Evolutionary conservation across 2,888 invertebrate species (phyloP).

Genomic region (Lutraria lutraria): DNA sequence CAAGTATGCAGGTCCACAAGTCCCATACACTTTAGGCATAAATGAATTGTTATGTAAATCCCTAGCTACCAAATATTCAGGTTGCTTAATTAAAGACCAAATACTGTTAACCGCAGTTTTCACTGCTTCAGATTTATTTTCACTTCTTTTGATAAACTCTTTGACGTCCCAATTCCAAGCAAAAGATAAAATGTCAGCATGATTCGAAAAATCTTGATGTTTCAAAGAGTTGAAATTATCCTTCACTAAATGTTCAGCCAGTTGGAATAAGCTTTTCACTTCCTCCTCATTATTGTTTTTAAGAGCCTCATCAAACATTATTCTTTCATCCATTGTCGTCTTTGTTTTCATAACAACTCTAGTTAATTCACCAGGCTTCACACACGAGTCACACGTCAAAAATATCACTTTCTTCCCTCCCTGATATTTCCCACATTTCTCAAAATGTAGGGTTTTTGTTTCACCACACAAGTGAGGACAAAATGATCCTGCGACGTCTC

Average conservation of each 20-base stretch:
- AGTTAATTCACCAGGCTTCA: slow-evolving; percentile 45
- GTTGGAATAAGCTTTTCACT: slow-evolving; percentile 32
- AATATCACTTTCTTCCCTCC: slow-evolving; percentile 88
- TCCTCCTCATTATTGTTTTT: background rate
- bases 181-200: slow-evolving; percentile 64
- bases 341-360: slow-evolving; percentile 76
- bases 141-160: slow-evolving; percentile 49
- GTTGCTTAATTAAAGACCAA: slow-evolving; percentile 90
- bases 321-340: slow-evolving; percentile 23
- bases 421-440: slow-evolving; percentile 90
- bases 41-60: slow-evolving; percentile 89
- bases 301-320: slow-evolving; percentile 5
- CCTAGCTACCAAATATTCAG: slow-evolving; percentile 90
- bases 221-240: slow-evolving; percentile 54
- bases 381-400: slow-evolving; percentile 66
- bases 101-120: slow-evolving; percentile 79
- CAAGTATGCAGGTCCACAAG: slow-evolving; percentile 91
- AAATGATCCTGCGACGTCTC: slow-evolving; percentile 90
- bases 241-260: slow-evolving; percentile 48
- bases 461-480: slow-evolving; percentile 90
- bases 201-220: slow-evolving; percentile 50
- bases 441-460: slow-evolving; percentile 88
- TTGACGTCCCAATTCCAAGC: slow-evolving; percentile 66
- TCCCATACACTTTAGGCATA: slow-evolving; percentile 90
- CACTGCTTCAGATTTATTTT: slow-evolving; percentile 35